Conservation (phyloP, 2,888 invertebrate species). For the Helobdella robusta region DNA sequence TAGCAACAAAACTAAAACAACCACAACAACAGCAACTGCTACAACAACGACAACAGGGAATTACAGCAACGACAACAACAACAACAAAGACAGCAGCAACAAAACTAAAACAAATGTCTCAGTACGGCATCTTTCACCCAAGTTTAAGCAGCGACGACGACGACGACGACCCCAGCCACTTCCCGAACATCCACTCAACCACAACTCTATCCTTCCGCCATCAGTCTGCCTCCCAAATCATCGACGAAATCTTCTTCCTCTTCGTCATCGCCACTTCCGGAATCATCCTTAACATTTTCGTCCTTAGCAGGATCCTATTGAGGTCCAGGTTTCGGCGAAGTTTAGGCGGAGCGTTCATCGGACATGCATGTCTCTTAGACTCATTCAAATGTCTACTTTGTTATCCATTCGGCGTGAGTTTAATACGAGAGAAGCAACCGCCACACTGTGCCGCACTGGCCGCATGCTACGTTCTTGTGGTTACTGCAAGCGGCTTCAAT, state of each 20-base stretch:
- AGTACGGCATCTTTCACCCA: neutral
- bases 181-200: neutral
- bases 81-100: neutral
- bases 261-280: constrained; percentile 45
- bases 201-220: neutral
- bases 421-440: constrained; percentile 42
- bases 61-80: neutral
- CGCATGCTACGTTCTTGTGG: constrained; percentile 45
- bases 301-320: constrained; percentile 41
- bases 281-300: constrained; percentile 42
- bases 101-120: neutral
- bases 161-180: neutral
- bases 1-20: neutral
- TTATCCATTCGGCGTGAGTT: constrained; percentile 46
- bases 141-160: neutral
- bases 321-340: constrained; percentile 40
- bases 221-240: neutral
- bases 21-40: neutral
- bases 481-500: constrained; percentile 48
- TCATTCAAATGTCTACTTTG: constrained; percentile 46
- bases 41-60: neutral
- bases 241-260: constrained; percentile 45
- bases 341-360: constrained; percentile 48
- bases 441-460: constrained; percentile 44
- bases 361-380: constrained; percentile 47